Percentiles rank a stretch among this genome's conserved stretches.
Evolutionary conservation across 2,113 vertebrate species (phyloP).

Genomic region (Genyomyrus donnyi): DNA sequence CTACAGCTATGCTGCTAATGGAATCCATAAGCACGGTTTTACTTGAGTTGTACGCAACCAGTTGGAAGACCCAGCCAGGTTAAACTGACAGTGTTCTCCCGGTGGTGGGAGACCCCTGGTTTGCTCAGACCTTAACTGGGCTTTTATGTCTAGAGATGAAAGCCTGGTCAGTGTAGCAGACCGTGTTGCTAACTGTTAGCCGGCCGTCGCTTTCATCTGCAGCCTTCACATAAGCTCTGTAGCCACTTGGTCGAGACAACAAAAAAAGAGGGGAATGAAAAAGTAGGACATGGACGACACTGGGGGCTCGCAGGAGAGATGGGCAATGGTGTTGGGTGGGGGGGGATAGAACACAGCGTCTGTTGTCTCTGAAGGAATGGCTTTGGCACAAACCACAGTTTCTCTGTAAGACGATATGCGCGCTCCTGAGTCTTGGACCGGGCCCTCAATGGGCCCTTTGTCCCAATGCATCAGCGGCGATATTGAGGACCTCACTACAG

Average conservation of each 20-base stretch:
- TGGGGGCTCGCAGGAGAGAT: slow-evolving; percentile 37
- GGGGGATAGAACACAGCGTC: slow-evolving; percentile 59
- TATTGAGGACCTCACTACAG: slow-evolving; percentile 61
- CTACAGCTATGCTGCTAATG: not conserved
- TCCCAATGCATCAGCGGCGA: slow-evolving; percentile 58
- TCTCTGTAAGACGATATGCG: slow-evolving; percentile 69
- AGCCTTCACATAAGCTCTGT: slow-evolving; percentile 40
- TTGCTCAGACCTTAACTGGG: slow-evolving; percentile 35
- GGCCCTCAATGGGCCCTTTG: slow-evolving; percentile 66
- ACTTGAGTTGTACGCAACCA: not conserved
- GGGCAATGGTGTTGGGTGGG: not conserved
- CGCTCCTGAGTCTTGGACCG: slow-evolving; percentile 56
- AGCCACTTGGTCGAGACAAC: slow-evolving; percentile 53
- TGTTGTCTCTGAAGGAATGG: slow-evolving; percentile 60
- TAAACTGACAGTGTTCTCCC: not conserved
- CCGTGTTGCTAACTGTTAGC: slow-evolving; percentile 44
- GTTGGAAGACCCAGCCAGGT: not conserved
- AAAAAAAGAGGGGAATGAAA: slow-evolving; percentile 35
- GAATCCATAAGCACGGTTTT: not conserved
- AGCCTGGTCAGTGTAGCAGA: slow-evolving; percentile 38
- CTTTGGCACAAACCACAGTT: slow-evolving; percentile 61
- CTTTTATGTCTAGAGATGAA: slow-evolving; percentile 37
- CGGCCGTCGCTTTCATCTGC: slow-evolving; percentile 55
- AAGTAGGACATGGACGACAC: slow-evolving; percentile 53
- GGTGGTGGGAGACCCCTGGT: not conserved